A percentile compares a stretch with the other conserved stretches of the same genome.
Evolutionary conservation across 1,140 invertebrate species (phyloP).

Genomic region (Antheraea pernyi): DNA sequence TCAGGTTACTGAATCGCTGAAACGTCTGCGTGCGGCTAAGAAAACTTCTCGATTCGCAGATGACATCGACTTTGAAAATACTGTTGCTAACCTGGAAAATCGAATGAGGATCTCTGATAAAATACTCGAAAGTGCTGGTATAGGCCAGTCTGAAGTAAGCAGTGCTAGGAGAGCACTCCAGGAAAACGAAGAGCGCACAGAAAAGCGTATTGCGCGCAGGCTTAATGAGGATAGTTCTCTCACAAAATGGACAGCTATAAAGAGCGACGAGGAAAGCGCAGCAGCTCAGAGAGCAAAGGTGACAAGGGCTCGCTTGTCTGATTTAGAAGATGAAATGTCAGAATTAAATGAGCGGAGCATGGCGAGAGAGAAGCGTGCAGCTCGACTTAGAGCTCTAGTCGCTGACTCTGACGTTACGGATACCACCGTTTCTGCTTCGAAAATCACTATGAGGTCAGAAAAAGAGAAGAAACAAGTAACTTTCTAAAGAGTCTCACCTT

Average conservation of each 20-base stretch:
- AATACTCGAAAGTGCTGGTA: slow-evolving; percentile 80
- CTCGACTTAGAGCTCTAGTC: slow-evolving; percentile 79
- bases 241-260: slow-evolving; percentile 79
- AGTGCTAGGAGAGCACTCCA: slow-evolving; percentile 64
- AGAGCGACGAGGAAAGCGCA: slow-evolving; percentile 62
- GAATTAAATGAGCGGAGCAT: slow-evolving; percentile 79
- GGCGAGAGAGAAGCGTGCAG: slow-evolving; percentile 80
- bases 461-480: slow-evolving; percentile 75
- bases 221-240: slow-evolving; percentile 68
- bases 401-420: slow-evolving; percentile 73
- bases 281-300: slow-evolving; percentile 62
- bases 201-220: slow-evolving; percentile 73
- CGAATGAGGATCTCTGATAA: slow-evolving; percentile 80
- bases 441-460: slow-evolving; percentile 60
- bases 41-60: slow-evolving; percentile 77
- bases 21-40: slow-evolving; percentile 78
- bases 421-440: slow-evolving; percentile 48
- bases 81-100: slow-evolving; percentile 77
- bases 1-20: slow-evolving; percentile 73
- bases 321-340: slow-evolving; percentile 82
- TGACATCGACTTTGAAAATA: slow-evolving; percentile 80
- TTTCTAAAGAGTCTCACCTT: slow-evolving; percentile 51
- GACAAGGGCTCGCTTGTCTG: slow-evolving; percentile 78
- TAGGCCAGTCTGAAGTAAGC: slow-evolving; percentile 60
- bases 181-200: slow-evolving; percentile 74